Conservation (phyloP, 92 coral and sea anemone species). For the Zoanthus sociatus region DNA sequence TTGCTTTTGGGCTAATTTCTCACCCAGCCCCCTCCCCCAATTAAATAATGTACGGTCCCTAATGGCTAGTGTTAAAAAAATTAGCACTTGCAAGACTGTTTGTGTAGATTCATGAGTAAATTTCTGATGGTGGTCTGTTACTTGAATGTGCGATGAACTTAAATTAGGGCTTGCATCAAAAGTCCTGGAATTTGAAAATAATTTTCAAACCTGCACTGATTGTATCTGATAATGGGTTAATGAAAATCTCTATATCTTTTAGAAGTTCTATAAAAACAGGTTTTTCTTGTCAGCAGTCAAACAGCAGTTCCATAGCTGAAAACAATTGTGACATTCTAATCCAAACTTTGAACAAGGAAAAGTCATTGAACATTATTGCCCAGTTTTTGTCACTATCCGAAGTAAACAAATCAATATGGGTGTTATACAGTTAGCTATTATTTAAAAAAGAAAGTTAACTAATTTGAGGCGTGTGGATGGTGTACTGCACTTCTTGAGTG, state of each 20-base stretch:
- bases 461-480: slow-evolving; percentile 26
- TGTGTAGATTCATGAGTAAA: neutral
- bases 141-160: too few relatives aligned
- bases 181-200: neutral
- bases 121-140: too few relatives aligned
- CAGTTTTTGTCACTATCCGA: slow-evolving; percentile 27
- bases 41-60: too few relatives aligned
- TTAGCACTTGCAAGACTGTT: slow-evolving; percentile 30
- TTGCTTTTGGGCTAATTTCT: too few relatives aligned
- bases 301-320: slow-evolving; percentile 32
- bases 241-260: neutral
- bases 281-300: slow-evolving; percentile 31
- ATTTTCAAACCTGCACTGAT: slow-evolving; percentile 29
- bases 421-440: slow-evolving; percentile 22
- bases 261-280: slow-evolving; percentile 28
- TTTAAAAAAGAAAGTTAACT: slow-evolving; percentile 16
- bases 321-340: slow-evolving; percentile 11
- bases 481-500: slow-evolving; percentile 25
- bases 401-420: slow-evolving; percentile 29
- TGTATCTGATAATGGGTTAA: slow-evolving; percentile 22
- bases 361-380: slow-evolving; percentile 9
- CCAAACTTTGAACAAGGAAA: slow-evolving; percentile 13
- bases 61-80: slow-evolving; percentile 23
- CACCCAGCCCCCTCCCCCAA: too few relatives aligned
- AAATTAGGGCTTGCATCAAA: slow-evolving; percentile 16